Conservation (phyloP, 2,113 vertebrate species). For the Pterocles burchelli region DNA sequence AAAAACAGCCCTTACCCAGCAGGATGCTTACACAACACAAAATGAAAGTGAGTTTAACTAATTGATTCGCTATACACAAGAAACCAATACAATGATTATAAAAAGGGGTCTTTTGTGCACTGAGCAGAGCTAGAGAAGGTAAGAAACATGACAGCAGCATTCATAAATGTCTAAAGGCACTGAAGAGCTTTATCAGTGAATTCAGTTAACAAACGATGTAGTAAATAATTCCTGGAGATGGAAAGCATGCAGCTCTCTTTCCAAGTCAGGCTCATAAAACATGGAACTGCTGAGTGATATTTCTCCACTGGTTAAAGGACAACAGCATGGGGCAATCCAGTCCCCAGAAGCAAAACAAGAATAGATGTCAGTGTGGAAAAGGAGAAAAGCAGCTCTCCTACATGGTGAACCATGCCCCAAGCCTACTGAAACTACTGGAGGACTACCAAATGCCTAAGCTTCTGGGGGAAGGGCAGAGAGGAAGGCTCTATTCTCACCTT, state of each 20-base stretch:
- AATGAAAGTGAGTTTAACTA: background rate
- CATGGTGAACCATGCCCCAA: background rate
- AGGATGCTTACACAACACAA: background rate
- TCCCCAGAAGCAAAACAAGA: background rate
- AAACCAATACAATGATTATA: background rate
- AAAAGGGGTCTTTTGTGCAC: background rate
- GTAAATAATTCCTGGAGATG: background rate
- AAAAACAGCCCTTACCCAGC: background rate
- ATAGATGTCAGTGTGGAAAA: background rate
- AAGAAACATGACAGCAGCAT: background rate
- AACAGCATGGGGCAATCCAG: background rate
- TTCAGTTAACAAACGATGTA: background rate
- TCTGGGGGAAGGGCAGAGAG: background rate
- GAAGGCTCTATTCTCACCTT: background rate
- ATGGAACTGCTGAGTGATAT: background rate
- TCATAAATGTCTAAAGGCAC: conserved; percentile 12
- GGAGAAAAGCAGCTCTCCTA: background rate
- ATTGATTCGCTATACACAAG: background rate
- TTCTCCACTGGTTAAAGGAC: background rate
- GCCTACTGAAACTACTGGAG: background rate
- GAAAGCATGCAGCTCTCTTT: background rate
- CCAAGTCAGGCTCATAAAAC: background rate
- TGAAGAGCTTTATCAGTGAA: conserved; percentile 7
- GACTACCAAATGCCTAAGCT: background rate
- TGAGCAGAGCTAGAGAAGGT: background rate